These are phyloP conservation scores for Lepus timidus DNA, from an alignment of 2,113 vertebrate genomes.

Conservation along the genomic window DNA sequence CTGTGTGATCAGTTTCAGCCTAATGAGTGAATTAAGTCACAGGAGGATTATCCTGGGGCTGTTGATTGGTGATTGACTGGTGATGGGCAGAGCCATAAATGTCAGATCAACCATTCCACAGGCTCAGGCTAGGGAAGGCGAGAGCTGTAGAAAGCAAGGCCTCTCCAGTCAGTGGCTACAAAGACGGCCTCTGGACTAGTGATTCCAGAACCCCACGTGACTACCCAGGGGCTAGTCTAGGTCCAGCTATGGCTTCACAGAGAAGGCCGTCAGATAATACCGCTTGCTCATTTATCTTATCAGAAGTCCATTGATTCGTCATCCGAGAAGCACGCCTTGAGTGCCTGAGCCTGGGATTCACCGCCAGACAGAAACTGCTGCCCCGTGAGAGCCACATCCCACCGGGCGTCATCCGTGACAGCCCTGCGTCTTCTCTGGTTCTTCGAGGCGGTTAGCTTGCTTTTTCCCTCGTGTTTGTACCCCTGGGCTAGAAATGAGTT, in stretches of 20 bases:
- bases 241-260: background rate
- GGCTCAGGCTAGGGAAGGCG: background rate
- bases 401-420: background rate
- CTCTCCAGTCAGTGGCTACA: background rate
- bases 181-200: background rate
- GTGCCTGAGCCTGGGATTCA: background rate
- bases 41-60: background rate
- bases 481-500: background rate
- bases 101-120: background rate
- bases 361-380: slow-evolving; percentile 34
- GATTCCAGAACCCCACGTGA: background rate
- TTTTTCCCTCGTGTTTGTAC: background rate
- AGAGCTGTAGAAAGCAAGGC: background rate
- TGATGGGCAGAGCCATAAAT: background rate
- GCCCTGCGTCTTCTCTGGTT: slow-evolving; percentile 24
- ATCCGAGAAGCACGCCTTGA: background rate
- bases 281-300: slow-evolving; percentile 33
- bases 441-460: slow-evolving; percentile 13
- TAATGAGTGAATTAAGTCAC: background rate
- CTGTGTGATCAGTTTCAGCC: background rate
- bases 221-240: background rate
- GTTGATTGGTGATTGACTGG: slow-evolving; percentile 38
- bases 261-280: background rate
- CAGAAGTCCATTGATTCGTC: background rate
- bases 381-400: background rate